Evolutionary conservation across 2,888 invertebrate species (phyloP), one percentile per base, ranked within the genome.

Genomic region (Nowickia ferox): DNA sequence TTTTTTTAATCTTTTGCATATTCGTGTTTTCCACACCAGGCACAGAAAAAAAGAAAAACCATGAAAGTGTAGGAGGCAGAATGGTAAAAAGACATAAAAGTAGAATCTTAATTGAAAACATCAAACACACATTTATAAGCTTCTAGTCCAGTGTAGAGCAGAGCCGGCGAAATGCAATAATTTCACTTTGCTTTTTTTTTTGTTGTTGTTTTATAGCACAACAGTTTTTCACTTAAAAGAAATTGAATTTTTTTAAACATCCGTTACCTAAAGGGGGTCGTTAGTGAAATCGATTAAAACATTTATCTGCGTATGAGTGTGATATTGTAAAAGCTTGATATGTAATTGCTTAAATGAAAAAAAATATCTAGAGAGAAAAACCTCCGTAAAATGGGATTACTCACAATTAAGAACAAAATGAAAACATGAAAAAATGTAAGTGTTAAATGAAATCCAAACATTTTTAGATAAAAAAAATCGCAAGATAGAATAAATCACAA

Each of bases 31-130:
- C n/a, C 5, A 55, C 13, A 38, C 48, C 53, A 63, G 48, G 15
- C 15, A 19, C 4, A 11, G 51, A 5, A 9, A 11, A 63, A 22
- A 72, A 19, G n/a, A 13, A 13, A 61, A 55, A 19, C 59, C n/a
- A 22, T 59, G 51, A 30, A 11, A 9, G 13, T 17, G 8, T 17
- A 19, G 10, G 6, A 46, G 15, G 13, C 19, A n/a, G 22, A 10
- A 22, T 11, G 9, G 17, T 6, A 46, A 44, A 55, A 44, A 22
- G 9, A 6, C 11, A 19, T 22, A 48, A 46, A 65, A 72, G 4
- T 57, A 61, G 11, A 42, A 22, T 6, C 30, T 65, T 82, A 76
- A 82, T 82, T 71, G 81, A 81, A 81, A 81, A 30, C 51, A 40
- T 51, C 80, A 61, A 44, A 53, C 48, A 44, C 42, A 38, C 48